phyloP scores from a whole-genome alignment of 2,888 invertebrate species.

The Bombylius major region DNA sequence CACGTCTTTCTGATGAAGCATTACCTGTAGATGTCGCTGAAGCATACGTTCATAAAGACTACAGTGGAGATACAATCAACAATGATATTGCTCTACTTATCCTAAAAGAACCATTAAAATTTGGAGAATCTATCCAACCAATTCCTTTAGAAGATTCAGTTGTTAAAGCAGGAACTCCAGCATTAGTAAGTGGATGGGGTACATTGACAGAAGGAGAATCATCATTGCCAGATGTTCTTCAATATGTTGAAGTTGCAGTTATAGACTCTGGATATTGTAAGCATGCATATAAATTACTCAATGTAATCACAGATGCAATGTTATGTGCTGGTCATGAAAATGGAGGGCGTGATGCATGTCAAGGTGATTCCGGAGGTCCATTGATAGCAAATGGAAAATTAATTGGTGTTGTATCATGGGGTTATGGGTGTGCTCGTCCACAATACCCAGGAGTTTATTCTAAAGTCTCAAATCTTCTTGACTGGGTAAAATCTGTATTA shows the following conservation, averaged over 20 bases:
- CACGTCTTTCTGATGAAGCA: constrained; percentile 21
- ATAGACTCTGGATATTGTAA: constrained; percentile 33
- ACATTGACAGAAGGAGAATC: constrained; percentile 17
- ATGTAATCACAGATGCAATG: constrained; percentile 9
- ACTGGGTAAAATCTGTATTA: background rate
- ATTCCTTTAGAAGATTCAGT: constrained; percentile 30
- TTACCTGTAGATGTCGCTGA: background rate
- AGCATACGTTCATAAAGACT: constrained; percentile 33
- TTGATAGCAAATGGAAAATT: constrained; percentile 6
- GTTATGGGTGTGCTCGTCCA: constrained; percentile 12
- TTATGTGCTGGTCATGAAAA: constrained; percentile 11
- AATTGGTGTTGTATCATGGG: constrained; percentile 15
- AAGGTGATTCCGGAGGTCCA: constrained; percentile 17
- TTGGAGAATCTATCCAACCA: constrained; percentile 27
- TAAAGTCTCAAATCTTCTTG: constrained; percentile 6
- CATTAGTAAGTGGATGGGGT: constrained; percentile 13
- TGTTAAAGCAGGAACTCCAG: background rate
- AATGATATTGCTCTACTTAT: constrained; percentile 41
- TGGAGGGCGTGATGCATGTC: constrained; percentile 13
- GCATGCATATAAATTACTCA: constrained; percentile 12
- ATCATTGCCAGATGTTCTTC: constrained; percentile 22
- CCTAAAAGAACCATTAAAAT: constrained; percentile 35
- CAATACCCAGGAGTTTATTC: constrained; percentile 16
- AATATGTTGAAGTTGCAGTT: constrained; percentile 38
- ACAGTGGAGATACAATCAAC: constrained; percentile 35